A percentile compares a stretch with the other conserved stretches of the same genome.
These are phyloP conservation scores for Zaprionus lineosus DNA, from an alignment of 2,888 invertebrate genomes.

Conservation along the genomic window DNA sequence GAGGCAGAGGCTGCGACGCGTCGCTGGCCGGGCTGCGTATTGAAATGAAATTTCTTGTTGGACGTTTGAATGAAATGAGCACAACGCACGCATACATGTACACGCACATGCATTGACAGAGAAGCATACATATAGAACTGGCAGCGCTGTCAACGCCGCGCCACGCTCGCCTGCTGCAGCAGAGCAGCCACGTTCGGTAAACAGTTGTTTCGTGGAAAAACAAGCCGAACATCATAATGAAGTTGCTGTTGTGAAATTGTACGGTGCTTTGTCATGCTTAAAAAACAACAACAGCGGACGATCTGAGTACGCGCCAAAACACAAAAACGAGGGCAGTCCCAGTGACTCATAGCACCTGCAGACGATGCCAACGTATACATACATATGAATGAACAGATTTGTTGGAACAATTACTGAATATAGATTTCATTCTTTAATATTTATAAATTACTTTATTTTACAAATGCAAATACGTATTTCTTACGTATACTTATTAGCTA, in stretches of 20 bases:
- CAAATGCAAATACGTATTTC: too few relatives aligned
- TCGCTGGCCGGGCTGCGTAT: constrained; percentile 63
- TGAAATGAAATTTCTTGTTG: constrained; percentile 80
- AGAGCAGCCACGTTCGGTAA: constrained; percentile 69
- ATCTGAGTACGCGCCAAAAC: constrained; percentile 65
- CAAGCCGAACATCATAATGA: constrained; percentile 77
- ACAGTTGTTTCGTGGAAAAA: constrained; percentile 78
- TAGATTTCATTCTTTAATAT: too few relatives aligned
- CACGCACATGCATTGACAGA: not conserved
- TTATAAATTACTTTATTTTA: too few relatives aligned
- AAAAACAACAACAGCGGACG: constrained; percentile 55
- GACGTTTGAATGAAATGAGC: constrained; percentile 66
- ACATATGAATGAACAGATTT: too few relatives aligned
- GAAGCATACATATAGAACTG: constrained; percentile 34
- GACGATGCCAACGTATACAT: too few relatives aligned
- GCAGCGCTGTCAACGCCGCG: constrained; percentile 48
- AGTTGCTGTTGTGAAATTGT: constrained; percentile 80
- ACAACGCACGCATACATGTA: constrained; percentile 38
- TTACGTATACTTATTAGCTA: too few relatives aligned
- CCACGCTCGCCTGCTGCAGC: constrained; percentile 41
- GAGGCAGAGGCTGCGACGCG: constrained; percentile 53
- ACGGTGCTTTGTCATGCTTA: constrained; percentile 74
- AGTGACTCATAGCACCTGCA: not conserved
- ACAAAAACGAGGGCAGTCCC: constrained; percentile 56
- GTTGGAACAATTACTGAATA: too few relatives aligned